Conservation (phyloP, 1,140 invertebrate genomes). For the Luehdorfia chinensis region DNA sequence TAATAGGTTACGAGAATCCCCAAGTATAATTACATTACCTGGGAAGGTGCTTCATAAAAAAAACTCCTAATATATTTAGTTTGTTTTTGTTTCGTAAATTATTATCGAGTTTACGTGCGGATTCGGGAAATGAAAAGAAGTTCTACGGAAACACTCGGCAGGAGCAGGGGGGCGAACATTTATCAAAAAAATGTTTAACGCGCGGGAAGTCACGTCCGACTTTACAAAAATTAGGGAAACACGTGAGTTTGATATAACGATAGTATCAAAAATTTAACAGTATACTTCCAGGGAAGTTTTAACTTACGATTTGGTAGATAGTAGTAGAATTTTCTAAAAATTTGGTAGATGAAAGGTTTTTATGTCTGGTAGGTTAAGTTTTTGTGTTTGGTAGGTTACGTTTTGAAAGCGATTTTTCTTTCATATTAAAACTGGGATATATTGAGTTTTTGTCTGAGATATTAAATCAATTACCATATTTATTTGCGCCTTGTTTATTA, state of each 20-base stretch:
- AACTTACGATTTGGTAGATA: too few species aligned
- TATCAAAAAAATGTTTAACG: conserved; percentile 10
- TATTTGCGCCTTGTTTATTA: too few species aligned
- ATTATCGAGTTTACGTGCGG: conserved; percentile 16
- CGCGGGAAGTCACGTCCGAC: conserved; percentile 8
- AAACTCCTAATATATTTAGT: conserved; percentile 19
- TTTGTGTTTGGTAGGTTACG: too few species aligned
- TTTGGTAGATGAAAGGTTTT: too few species aligned
- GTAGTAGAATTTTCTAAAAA: too few species aligned
- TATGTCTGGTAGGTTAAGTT: too few species aligned
- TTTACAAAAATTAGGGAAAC: conserved; percentile 10
- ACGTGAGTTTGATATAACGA: conserved; percentile 11
- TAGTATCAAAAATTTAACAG: conserved; percentile 1
- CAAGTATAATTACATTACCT: conserved; percentile 5
- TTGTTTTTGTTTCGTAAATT: conserved; percentile 19
- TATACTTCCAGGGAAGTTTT: too few species aligned
- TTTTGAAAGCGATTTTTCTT: too few species aligned
- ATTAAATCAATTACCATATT: too few species aligned
- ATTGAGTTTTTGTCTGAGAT: too few species aligned
- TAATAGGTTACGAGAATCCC: too few species aligned
- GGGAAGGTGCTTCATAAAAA: conserved; percentile 15
- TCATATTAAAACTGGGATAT: too few species aligned
- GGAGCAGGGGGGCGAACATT: background rate
- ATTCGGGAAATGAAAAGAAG: conserved; percentile 15
- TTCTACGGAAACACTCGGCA: conserved; percentile 3